Percentiles rank a stretch among this genome's conserved stretches.
Conservation (phyloP, 2,888 invertebrate genomes). For the Operophtera brumata region DNA sequence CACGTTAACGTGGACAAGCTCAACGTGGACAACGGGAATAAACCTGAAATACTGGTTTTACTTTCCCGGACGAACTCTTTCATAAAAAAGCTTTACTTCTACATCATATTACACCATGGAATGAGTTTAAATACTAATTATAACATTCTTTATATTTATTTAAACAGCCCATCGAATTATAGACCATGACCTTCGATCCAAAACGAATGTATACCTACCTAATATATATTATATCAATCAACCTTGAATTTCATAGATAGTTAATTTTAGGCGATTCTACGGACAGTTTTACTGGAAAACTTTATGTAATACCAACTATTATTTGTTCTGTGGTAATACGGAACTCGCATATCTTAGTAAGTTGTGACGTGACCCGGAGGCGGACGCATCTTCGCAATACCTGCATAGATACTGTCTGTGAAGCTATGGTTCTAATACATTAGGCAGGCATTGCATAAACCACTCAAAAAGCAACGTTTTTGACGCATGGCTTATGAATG, state of each 20-base stretch:
- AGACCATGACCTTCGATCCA: constrained; percentile 22
- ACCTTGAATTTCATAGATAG: constrained; percentile 17
- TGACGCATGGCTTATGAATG: neutral
- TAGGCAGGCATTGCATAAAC: constrained; percentile 8
- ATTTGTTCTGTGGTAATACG: too few relatives aligned
- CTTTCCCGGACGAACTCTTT: too few relatives aligned
- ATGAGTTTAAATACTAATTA: constrained; percentile 3
- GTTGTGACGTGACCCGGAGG: constrained; percentile 12
- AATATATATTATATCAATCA: constrained; percentile 31
- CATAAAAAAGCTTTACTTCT: too few relatives aligned
- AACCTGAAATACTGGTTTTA: too few relatives aligned
- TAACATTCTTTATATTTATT: constrained; percentile 1
- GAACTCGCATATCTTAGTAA: constrained; percentile 6
- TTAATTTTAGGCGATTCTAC: constrained; percentile 17
- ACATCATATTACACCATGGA: neutral
- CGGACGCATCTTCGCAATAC: constrained; percentile 9
- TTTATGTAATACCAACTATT: too few relatives aligned
- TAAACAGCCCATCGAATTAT: constrained; percentile 13
- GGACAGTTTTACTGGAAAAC: neutral
- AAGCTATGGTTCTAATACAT: neutral
- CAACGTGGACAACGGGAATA: too few relatives aligned
- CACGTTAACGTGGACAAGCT: too few relatives aligned
- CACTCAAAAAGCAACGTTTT: neutral
- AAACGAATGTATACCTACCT: constrained; percentile 26
- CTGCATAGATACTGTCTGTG: neutral